Evolutionary conservation across 2,113 vertebrate genomes (phyloP).

Genomic region (Neogobius melanostomus): DNA sequence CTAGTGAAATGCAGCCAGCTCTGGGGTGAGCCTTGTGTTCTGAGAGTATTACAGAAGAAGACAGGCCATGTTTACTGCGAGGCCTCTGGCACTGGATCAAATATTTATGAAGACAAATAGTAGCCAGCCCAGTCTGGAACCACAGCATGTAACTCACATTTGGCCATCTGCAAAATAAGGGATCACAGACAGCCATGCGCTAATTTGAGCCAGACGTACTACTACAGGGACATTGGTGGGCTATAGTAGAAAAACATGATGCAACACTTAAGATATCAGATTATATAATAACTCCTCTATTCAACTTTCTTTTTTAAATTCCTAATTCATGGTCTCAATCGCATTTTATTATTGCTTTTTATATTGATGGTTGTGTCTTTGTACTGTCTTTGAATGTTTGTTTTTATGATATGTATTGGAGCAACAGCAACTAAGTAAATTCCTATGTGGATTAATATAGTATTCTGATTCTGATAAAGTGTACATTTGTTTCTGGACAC

Average conservation of each 20-base stretch:
- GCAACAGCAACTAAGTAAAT: too few species aligned
- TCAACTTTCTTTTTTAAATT: too few species aligned
- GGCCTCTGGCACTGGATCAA: slow-evolving; percentile 66
- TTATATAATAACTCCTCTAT: not conserved
- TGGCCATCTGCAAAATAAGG: slow-evolving; percentile 60
- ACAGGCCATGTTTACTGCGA: slow-evolving; percentile 60
- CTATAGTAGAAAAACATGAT: slow-evolving; percentile 9
- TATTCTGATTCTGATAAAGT: too few species aligned
- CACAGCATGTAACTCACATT: slow-evolving; percentile 60
- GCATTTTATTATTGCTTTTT: too few species aligned
- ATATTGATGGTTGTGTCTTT: too few species aligned
- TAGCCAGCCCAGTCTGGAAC: slow-evolving; percentile 52
- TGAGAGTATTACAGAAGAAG: slow-evolving; percentile 55
- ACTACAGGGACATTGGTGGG: slow-evolving; percentile 19
- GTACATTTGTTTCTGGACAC: too few species aligned
- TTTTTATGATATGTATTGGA: too few species aligned
- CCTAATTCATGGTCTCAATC: too few species aligned
- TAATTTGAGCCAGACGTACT: slow-evolving; percentile 42
- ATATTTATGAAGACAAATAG: slow-evolving; percentile 78
- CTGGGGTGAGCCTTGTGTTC: slow-evolving; percentile 32
- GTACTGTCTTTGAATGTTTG: too few species aligned
- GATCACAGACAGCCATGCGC: slow-evolving; percentile 44
- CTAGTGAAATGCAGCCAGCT: slow-evolving; percentile 16
- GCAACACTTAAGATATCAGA: not conserved
- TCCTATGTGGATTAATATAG: too few species aligned